Evolutionary conservation across 2,888 invertebrate genomes (phyloP), one percentile per base, ranked within the genome.

Genomic region (Dorcus hopei): DNA sequence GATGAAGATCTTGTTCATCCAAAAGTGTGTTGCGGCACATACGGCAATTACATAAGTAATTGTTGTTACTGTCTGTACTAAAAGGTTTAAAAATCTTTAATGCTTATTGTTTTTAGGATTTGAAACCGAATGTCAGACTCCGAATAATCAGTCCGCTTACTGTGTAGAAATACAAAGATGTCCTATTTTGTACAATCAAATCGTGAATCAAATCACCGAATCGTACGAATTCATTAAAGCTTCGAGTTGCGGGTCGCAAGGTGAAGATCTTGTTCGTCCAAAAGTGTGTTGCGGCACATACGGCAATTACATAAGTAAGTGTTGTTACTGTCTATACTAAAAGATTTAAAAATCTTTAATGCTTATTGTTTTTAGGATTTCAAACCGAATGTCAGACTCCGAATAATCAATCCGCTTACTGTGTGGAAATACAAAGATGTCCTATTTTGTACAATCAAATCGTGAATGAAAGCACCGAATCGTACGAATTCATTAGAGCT

Each of bases 161-260:
- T 84, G 84, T 66, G 65, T 80, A 3, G 71, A 72, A 0, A 67
- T 83, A 1, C 66, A 72, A 57, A 58, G 76, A 9, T 84, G 83
- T 60, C 54, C 66, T 0, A 62, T 72, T 1, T 66, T 83, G 8
- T 51, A 76, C n/a, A 66, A 58, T 0, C 58, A 80, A 11, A 51
- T 78, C n/a, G 70, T 50, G 9, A 39, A 66, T 9, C 48, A 51
- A 7, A 73, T 71, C 45, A 41, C 41, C 11, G 58, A 67, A 8
- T 70, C 72, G 6, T 63, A 63, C 43, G 54, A 65, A 9, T 76
- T 75, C 58, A 52, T 75, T 6, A 55, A 60, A 9, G 65, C 61
- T 5, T 76, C 75, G 0, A 62, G 58, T 49, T 76, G 76, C 66
- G 73, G 71, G 2, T 70, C 74, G 1, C 7, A n/a, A 5, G 72